Percentiles rank a stretch among this genome's conserved stretches.
Evolutionary conservation across 2,797 vertebrate genomes (phyloP).

Genomic region (Lophotriccus pileatus): DNA sequence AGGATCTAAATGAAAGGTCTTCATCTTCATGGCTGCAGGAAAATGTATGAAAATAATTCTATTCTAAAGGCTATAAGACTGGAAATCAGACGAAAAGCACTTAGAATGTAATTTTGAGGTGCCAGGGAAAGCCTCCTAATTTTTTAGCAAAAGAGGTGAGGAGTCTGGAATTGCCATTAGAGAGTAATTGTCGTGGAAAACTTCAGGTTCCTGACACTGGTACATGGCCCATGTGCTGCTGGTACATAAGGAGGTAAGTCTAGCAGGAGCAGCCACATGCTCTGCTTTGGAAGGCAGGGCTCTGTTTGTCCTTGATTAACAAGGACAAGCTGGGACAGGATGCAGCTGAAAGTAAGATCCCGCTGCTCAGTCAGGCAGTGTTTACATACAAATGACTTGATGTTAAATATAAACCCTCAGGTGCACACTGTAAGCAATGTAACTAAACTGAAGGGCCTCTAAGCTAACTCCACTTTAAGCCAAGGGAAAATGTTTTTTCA

Average conservation of each 20-base stretch:
- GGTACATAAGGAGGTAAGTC: background rate
- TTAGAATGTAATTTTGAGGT: background rate
- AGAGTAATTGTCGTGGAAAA: background rate
- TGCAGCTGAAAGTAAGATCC: constrained; percentile 34
- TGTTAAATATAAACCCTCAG: constrained; percentile 31
- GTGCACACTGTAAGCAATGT: constrained; percentile 1
- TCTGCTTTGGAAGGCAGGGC: background rate
- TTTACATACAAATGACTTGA: constrained; percentile 39
- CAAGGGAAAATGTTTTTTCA: background rate
- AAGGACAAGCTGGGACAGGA: constrained; percentile 29
- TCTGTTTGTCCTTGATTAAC: background rate
- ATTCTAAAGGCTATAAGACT: background rate
- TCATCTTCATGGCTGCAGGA: background rate
- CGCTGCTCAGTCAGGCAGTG: background rate
- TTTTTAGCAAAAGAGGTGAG: background rate
- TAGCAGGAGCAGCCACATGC: accelerated
- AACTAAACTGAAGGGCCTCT: background rate
- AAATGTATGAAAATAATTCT: background rate
- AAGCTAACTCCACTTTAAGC: background rate
- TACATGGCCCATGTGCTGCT: background rate
- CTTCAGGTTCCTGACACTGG: background rate
- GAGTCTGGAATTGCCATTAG: background rate
- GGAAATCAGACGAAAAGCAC: background rate
- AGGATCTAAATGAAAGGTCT: background rate
- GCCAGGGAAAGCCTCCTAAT: background rate